Evolutionary conservation across 2,113 vertebrate species (phyloP).

Genomic region (Takifugu bimaculatus): DNA sequence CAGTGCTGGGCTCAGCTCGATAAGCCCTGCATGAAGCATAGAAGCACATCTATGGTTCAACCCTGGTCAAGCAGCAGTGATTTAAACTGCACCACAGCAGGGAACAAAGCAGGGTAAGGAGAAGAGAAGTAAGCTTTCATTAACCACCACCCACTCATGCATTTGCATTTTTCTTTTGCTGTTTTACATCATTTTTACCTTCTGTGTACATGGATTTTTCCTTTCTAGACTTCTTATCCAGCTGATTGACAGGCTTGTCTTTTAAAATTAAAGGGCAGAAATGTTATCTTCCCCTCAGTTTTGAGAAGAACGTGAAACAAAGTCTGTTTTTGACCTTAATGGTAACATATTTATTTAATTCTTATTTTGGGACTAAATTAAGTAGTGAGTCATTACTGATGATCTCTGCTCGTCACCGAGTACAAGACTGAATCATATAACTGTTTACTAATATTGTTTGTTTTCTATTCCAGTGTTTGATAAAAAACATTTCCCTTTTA

Average conservation of each 20-base stretch:
- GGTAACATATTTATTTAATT: too few species aligned
- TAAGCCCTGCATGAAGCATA: conserved; percentile 17
- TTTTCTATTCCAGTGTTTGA: too few species aligned
- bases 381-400: too few species aligned
- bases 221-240: neutral
- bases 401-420: too few species aligned
- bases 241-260: too few species aligned
- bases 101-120: conserved; percentile 5
- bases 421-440: too few species aligned
- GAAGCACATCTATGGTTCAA: conserved; percentile 28
- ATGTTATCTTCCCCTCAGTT: conserved; percentile 8
- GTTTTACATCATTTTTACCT: neutral
- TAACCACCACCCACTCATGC: conserved; percentile 19
- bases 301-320: too few species aligned
- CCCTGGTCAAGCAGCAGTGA: conserved; percentile 32
- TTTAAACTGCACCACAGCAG: conserved; percentile 26
- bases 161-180: conserved; percentile 2
- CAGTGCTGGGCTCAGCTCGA: neutral
- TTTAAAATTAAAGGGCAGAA: too few species aligned
- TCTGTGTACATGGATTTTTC: neutral
- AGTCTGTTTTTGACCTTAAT: too few species aligned
- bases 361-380: too few species aligned
- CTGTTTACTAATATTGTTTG: too few species aligned
- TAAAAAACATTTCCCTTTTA: too few species aligned
- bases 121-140: conserved; percentile 13